Conservation (phyloP, 2,797 vertebrate species). For the Nasua narica region DNA sequence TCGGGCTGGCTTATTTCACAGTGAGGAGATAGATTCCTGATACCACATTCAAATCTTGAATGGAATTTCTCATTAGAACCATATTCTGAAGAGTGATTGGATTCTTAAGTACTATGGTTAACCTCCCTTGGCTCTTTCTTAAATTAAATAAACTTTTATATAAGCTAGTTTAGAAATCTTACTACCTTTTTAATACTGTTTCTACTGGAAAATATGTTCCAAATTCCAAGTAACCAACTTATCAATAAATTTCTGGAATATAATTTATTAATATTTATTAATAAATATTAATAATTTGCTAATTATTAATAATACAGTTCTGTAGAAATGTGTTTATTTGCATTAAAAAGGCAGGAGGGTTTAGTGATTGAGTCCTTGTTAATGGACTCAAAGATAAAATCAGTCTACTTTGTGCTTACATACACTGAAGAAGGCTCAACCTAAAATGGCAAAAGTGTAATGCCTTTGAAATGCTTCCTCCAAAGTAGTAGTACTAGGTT, state of each 20-base stretch:
- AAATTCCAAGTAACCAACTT: not conserved
- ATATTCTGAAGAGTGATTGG: not conserved
- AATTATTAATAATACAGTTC: not conserved
- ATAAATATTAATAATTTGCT: not conserved
- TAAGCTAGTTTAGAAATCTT: not conserved
- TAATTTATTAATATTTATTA: not conserved
- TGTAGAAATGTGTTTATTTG: not conserved
- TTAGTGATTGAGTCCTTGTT: not conserved
- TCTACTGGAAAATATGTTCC: not conserved
- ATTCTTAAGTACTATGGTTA: not conserved
- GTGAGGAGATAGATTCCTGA: not conserved
- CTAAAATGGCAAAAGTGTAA: not conserved
- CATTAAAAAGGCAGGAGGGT: not conserved
- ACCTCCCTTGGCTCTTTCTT: not conserved
- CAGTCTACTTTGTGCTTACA: not conserved
- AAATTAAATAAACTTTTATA: not conserved
- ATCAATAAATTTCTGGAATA: not conserved
- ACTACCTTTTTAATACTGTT: not conserved
- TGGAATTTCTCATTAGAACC: conserved; percentile 13
- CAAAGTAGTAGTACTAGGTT: not conserved
- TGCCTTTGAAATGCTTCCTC: not conserved
- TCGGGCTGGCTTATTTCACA: conserved; percentile 7
- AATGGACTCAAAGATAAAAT: not conserved
- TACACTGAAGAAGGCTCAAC: not conserved
- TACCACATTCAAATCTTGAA: not conserved